Evolutionary conservation across 2,113 vertebrate species (phyloP), one percentile per base, ranked within the genome.

Genomic region (Gasterosteus aculeatus): DNA sequence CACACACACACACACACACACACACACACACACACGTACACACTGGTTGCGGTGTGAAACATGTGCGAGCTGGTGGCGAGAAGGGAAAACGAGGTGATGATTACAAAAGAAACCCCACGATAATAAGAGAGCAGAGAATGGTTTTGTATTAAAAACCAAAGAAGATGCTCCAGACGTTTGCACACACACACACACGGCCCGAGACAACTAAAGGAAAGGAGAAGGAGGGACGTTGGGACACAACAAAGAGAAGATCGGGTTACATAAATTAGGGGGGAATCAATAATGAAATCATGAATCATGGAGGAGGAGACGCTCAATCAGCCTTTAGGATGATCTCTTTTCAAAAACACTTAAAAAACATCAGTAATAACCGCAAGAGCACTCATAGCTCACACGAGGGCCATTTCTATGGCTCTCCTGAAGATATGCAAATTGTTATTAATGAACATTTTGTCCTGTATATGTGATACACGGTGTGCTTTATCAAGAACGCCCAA

Each of bases 61-160:
- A 71, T 74, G 70, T 82, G 85, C 83, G 83, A 85, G 77, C 29
- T 72, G 61, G 29, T 60, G 66, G 49, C 62, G 75, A 78, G 78
- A 33, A 85, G 74, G 70, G 78, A 78, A 78, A 73, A 82, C 87
- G 88, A 90, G 87, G 77, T 90, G 88, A 85, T 86, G 75, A 78
- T 80, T 64, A 38, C 78, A 12, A 78, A 69, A 74, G 75, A 79
- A 65, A 35, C 16, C 66, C 57, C 2, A 14, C 42, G 54, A 80
- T 47, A 68, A 67, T 44, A 47, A 49, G 72, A 71, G 76, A 57
- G 35, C 18, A 73, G 60, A 76, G 69, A n/a, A 59, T 51, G 5
- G 64, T 76, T 44, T 83, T 41, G 46, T 12, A 38, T 72, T 59
- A 18, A 57, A 67, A 65, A 15, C 15, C 68, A 72, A 69, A 64